phyloP scores from a whole-genome alignment of 2,888 invertebrate species.

The Phasia obesa region DNA sequence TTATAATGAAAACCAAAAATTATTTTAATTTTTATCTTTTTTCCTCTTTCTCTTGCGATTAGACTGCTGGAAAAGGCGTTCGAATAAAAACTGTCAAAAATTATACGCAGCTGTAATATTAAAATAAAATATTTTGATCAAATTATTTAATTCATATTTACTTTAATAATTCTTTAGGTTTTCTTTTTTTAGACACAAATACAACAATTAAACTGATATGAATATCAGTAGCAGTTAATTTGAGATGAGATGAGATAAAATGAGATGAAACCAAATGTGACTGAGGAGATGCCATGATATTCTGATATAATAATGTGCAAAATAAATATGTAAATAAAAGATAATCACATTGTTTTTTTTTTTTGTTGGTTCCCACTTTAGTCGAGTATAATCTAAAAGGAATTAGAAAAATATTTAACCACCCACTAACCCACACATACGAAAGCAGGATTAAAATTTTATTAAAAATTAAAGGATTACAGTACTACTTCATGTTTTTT shows the following conservation, averaged over 20 bases:
- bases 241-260: conserved; percentile 21
- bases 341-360: conserved; percentile 30
- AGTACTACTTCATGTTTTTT: too few species aligned
- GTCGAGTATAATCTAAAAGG: conserved; percentile 33
- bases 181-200: neutral
- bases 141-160: conserved; percentile 34
- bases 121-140: conserved; percentile 38
- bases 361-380: neutral
- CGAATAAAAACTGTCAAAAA: conserved; percentile 62
- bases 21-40: neutral
- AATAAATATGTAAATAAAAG: conserved; percentile 46
- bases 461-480: too few species aligned
- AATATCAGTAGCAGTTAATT: conserved; percentile 24
- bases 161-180: conserved; percentile 44
- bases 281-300: conserved; percentile 12
- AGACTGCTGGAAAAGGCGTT: conserved; percentile 57
- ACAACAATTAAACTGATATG: conserved; percentile 14
- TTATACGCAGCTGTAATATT: conserved; percentile 23
- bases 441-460: neutral
- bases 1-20: neutral
- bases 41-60: neutral
- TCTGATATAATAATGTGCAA: conserved; percentile 46
- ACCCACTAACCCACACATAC: neutral
- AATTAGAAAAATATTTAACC: conserved; percentile 1
- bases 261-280: conserved; percentile 13